A percentile compares a stretch with the other conserved stretches of the same genome.
phyloP scores from a whole-genome alignment of 2,797 vertebrate genomes.

The Hephaestus fuliginosus region DNA sequence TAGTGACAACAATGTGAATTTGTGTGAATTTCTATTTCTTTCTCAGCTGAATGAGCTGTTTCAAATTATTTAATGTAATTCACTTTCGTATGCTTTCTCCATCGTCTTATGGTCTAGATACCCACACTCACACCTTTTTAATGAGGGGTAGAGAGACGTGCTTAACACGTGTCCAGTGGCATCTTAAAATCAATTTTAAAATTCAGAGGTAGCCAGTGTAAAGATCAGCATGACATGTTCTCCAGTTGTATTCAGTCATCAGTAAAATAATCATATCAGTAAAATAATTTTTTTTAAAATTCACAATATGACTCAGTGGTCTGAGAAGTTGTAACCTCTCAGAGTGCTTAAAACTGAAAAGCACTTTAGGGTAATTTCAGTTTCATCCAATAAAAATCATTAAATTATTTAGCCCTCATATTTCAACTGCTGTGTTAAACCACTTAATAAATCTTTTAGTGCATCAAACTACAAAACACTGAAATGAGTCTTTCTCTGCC shows the following conservation, averaged over 20 bases:
- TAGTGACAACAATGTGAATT: not conserved
- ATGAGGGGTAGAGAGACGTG: not conserved
- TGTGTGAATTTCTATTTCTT: too few relatives aligned
- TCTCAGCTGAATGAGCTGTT: not conserved
- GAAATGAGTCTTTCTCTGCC: not conserved
- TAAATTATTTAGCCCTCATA: not conserved
- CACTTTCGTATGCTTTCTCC: not conserved
- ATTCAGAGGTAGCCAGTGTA: not conserved
- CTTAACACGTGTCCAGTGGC: not conserved
- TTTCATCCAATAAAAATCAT: not conserved
- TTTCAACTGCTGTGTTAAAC: constrained; percentile 1
- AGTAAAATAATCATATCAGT: not conserved
- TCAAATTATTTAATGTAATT: not conserved
- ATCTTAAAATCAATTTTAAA: constrained; percentile 3
- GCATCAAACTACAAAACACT: not conserved
- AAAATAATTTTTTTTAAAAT: too few relatives aligned
- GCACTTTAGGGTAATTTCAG: not conserved
- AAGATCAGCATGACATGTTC: not conserved
- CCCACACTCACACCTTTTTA: not conserved
- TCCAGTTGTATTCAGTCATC: not conserved
- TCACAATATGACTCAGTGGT: not conserved
- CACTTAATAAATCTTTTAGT: not conserved
- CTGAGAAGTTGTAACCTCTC: not conserved
- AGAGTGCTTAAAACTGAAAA: not conserved
- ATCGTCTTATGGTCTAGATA: not conserved